Evolutionary conservation across 1,140 invertebrate species (phyloP).

Genomic region (Pygmarrhopalites habei): DNA sequence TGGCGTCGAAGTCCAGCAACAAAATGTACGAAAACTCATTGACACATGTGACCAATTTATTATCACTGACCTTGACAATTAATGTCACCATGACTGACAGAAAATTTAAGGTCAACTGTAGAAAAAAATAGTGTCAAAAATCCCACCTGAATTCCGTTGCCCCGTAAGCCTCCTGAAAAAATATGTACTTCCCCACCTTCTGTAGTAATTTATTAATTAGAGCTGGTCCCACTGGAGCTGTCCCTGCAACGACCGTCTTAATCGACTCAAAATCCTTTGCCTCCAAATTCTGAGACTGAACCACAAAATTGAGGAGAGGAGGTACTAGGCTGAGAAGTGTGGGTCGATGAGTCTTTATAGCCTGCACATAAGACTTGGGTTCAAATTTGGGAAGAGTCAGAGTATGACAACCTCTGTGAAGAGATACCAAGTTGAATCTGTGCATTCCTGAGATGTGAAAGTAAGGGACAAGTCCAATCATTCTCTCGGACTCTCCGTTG

Average conservation of each 20-base stretch:
- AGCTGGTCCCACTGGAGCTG: conserved; percentile 8
- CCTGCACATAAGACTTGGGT: conserved; percentile 7
- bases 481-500: too few relatives aligned
- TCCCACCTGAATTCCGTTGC: conserved; percentile 40
- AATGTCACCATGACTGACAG: too few relatives aligned
- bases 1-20: too few relatives aligned
- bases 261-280: conserved; percentile 6
- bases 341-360: conserved; percentile 19
- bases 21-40: too few relatives aligned
- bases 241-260: neutral
- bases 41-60: too few relatives aligned
- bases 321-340: conserved; percentile 4
- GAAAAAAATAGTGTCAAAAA: too few relatives aligned
- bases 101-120: too few relatives aligned
- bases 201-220: conserved; percentile 12
- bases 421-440: too few relatives aligned
- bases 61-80: too few relatives aligned
- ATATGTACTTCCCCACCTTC: conserved; percentile 8
- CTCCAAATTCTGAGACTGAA: conserved; percentile 3
- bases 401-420: neutral
- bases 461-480: conserved; percentile 26
- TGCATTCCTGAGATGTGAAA: conserved; percentile 27
- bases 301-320: conserved; percentile 12
- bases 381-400: conserved; percentile 16
- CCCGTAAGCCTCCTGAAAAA: conserved; percentile 12